Evolutionary conservation across 2,888 invertebrate species (phyloP).

Genomic region (Smittia sp.): DNA sequence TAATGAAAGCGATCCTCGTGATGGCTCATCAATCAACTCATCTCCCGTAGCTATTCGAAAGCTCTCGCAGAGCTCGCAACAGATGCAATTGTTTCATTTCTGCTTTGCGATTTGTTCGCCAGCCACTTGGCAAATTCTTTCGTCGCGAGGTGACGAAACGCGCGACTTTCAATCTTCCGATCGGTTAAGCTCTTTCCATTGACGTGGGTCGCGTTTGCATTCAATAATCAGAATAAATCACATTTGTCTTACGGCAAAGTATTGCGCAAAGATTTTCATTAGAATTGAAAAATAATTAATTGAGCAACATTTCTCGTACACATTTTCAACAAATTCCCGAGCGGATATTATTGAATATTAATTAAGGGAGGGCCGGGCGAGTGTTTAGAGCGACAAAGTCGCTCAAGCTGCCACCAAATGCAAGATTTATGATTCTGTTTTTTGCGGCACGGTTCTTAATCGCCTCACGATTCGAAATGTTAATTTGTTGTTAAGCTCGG

Average conservation of each 20-base stretch:
- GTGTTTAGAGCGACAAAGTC: not conserved
- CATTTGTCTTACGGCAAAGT: not conserved
- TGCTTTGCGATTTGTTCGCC: not conserved
- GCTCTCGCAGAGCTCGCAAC: not conserved
- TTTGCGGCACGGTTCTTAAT: conserved; percentile 21
- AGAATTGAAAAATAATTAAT: conserved; percentile 1
- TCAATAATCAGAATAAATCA: conserved; percentile 14
- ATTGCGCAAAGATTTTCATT: not conserved
- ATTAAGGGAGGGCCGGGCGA: not conserved
- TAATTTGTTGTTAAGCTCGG: conserved; percentile 1
- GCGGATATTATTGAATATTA: conserved; percentile 14
- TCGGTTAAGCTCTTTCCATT: not conserved
- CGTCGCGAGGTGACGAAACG: no score
- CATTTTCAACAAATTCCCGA: conserved; percentile 4
- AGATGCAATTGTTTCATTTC: conserved; percentile 27
- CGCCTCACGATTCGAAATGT: conserved; percentile 1
- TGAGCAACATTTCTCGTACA: not conserved
- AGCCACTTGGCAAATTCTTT: not conserved
- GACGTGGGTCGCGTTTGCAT: not conserved
- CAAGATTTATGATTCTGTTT: not conserved
- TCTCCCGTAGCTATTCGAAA: conserved; percentile 16
- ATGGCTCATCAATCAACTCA: conserved; percentile 33
- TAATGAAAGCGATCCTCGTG: conserved; percentile 22
- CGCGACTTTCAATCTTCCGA: not conserved
- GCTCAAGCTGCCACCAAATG: conserved; percentile 8